Evolutionary conservation across 2,888 invertebrate species (phyloP).

Genomic region (Hanleya hanleyi): DNA sequence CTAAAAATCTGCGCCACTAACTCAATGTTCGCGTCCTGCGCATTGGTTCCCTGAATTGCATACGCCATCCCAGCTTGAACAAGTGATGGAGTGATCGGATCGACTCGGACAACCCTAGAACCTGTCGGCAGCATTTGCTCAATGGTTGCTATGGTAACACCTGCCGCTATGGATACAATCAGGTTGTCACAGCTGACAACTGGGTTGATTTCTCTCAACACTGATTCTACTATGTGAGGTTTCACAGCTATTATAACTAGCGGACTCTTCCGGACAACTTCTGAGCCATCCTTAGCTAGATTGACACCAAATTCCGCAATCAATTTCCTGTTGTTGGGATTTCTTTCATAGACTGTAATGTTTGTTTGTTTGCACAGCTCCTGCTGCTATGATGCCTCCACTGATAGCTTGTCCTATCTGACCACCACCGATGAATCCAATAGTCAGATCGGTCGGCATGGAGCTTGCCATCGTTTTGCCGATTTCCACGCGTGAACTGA

Average conservation of each 20-base stretch:
- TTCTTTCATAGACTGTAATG: too few relatives aligned
- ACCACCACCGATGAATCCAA: too few relatives aligned
- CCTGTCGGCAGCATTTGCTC: conserved; percentile 81
- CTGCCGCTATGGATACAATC: conserved; percentile 94
- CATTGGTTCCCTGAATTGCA: conserved; percentile 82
- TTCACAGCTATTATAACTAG: conserved; percentile 93
- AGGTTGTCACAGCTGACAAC: conserved; percentile 81
- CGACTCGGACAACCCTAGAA: conserved; percentile 87
- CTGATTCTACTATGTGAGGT: conserved; percentile 86
- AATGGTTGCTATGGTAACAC: conserved; percentile 84
- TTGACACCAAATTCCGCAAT: conserved; percentile 78
- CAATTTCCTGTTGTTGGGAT: too few relatives aligned
- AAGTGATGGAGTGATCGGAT: conserved; percentile 93
- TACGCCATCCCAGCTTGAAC: conserved; percentile 90
- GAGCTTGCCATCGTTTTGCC: too few relatives aligned
- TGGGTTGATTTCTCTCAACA: conserved; percentile 83
- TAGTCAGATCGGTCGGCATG: too few relatives aligned
- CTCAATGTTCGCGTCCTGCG: conserved; percentile 73
- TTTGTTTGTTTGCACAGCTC: too few relatives aligned
- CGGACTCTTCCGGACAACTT: conserved; percentile 87
- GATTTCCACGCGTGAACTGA: too few relatives aligned
- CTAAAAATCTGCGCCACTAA: conserved; percentile 75
- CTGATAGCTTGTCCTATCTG: too few relatives aligned
- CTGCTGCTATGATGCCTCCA: too few relatives aligned
- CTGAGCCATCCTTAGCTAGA: conserved; percentile 77